phyloP scores from a whole-genome alignment of 2,113 vertebrate genomes.

The Gallinago jamesoni region DNA sequence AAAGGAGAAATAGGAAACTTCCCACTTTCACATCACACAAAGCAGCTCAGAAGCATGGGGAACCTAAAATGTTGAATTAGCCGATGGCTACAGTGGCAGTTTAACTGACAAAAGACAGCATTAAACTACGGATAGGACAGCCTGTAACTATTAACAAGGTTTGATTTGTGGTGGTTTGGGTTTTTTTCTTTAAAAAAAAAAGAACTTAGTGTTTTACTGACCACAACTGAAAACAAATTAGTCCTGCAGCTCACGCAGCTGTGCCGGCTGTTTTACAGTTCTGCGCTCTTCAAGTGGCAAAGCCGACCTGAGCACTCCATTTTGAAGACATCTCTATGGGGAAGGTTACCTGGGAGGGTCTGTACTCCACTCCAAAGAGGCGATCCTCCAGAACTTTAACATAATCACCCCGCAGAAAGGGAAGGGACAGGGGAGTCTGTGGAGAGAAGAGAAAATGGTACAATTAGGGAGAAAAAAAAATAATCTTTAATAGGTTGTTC shows the following conservation, averaged over 20 bases:
- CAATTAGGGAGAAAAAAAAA: background rate
- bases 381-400: background rate
- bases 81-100: background rate
- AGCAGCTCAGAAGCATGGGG: background rate
- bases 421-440: background rate
- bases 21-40: background rate
- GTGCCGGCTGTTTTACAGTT: accelerated
- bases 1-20: background rate
- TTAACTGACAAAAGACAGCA: background rate
- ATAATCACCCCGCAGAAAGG: background rate
- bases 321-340: accelerated
- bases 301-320: accelerated
- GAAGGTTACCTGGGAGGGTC: background rate
- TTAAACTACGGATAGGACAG: background rate
- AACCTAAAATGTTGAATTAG: background rate
- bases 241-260: background rate
- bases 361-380: background rate
- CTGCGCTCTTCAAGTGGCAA: background rate
- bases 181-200: background rate
- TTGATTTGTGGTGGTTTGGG: background rate
- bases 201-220: background rate
- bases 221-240: background rate
- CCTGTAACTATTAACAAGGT: background rate
- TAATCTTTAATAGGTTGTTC: background rate
- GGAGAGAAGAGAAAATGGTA: background rate